Evolutionary conservation across 2,797 vertebrate genomes (phyloP), one percentile per base, ranked within the genome.

Genomic region (Liparis tanakae): DNA sequence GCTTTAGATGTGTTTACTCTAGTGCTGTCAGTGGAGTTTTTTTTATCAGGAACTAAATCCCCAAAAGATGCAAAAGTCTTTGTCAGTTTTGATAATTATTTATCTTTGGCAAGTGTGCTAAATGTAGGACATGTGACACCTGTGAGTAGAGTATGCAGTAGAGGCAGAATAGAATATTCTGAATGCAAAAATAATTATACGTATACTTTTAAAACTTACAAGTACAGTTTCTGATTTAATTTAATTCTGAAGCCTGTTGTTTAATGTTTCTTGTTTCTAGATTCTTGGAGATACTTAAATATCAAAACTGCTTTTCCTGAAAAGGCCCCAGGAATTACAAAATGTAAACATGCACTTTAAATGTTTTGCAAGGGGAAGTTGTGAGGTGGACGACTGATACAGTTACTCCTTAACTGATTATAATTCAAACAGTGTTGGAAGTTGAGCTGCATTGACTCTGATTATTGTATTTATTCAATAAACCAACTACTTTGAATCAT

Each of bases 31-130:
- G 22, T 58, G 54, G 48, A 17, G 67, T 10, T 4, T 30, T 37
- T 60, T 68, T 61, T 1, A 63, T 48, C 14, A 67, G 10, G 15
- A 44, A 58, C 10, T 66, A 39, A 36, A 61, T 64, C 25, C 20
- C 65, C 3, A 62, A 61, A 30, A 72, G 10, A 50, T 30, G 39
- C 13, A n/a, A n/a, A 67, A 44, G 46, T 48, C 63, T 70, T 22
- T 41, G 17, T 34, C 13, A 64, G 22, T 69, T 54, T 30, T 34
- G 18, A 66, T 56, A 6, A 5, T 17, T 72, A 59, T 22, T 74
- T 18, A 37, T 88, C 86, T 90, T 90, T 90, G 89, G 88, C 64
- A 85, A 83, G 72, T 65, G 59, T 81, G 46, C 54, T 69, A 36
- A 64, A 80, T 41, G n/a, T 56, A 72, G 12, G 44, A 73, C 20